Conservation (phyloP, 2,797 vertebrate genomes). For the Adelosebastes latens region DNA sequence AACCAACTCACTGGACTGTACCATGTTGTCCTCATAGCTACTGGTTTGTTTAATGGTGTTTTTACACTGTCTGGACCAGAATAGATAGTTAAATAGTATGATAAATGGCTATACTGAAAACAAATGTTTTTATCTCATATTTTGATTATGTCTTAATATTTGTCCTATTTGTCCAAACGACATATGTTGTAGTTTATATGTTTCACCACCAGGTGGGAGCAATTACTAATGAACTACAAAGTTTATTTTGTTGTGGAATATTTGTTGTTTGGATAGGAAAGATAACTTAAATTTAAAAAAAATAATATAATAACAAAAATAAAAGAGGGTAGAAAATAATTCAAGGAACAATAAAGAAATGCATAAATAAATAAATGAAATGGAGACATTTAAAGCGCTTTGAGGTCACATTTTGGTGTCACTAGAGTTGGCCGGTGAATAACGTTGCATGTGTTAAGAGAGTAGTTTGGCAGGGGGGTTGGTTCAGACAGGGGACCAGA, state of each 20-base stretch:
- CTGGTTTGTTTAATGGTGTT: not conserved
- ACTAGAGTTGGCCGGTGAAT: not conserved
- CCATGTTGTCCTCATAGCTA: not conserved
- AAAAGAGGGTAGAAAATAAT: too few relatives aligned
- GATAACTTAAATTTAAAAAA: too few relatives aligned
- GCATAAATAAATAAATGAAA: not conserved
- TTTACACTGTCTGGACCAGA: not conserved
- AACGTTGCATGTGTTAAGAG: not conserved
- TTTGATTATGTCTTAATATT: not conserved
- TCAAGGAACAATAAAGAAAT: too few relatives aligned
- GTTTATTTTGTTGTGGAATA: too few relatives aligned
- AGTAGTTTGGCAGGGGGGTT: not conserved
- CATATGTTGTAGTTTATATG: not conserved
- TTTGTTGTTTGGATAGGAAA: too few relatives aligned
- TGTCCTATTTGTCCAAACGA: not conserved
- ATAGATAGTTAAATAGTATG: accelerated
- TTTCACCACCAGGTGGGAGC: slow-evolving; percentile 48
- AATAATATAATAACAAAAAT: too few relatives aligned
- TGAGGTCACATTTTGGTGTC: not conserved
- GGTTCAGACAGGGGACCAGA: not conserved
- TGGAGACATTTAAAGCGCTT: not conserved
- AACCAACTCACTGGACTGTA: slow-evolving; percentile 44
- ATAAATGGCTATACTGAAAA: accelerated
- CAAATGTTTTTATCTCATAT: not conserved
- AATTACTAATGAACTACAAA: not conserved